These are phyloP conservation scores for Chelon labrosus DNA, from an alignment of 2,797 vertebrate genomes.

Conservation along the genomic window DNA sequence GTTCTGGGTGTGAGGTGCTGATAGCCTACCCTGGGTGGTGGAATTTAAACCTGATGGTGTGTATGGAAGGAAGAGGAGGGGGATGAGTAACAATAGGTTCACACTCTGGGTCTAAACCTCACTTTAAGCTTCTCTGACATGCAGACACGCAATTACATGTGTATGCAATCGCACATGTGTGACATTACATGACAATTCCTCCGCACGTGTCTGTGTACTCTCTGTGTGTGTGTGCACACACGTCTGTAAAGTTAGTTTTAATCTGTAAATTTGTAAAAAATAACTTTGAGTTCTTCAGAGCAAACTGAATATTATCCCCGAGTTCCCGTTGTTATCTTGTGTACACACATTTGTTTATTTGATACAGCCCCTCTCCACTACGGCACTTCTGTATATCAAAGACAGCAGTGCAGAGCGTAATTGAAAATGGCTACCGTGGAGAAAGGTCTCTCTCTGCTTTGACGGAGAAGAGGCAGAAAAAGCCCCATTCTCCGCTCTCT, in stretches of 20 bases:
- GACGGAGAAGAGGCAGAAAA: constrained; percentile 77
- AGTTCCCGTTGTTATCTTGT: constrained; percentile 82
- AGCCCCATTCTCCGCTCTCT: constrained; percentile 79
- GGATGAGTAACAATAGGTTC: constrained; percentile 37
- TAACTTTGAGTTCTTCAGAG: constrained; percentile 75
- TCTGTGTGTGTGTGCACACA: not conserved
- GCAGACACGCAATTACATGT: constrained; percentile 19
- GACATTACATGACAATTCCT: constrained; percentile 13
- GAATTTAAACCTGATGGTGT: constrained; percentile 34
- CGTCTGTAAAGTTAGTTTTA: constrained; percentile 60
- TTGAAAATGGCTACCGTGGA: constrained; percentile 84
- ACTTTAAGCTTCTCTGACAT: constrained; percentile 46
- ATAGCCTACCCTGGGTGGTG: constrained; percentile 49
- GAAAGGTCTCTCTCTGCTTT: constrained; percentile 82
- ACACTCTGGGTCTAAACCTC: constrained; percentile 32
- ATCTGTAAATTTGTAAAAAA: constrained; percentile 70
- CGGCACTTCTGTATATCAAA: constrained; percentile 83
- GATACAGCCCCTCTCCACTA: constrained; percentile 79
- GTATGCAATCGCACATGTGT: constrained; percentile 20
- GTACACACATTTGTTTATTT: constrained; percentile 85
- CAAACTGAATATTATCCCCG: constrained; percentile 77
- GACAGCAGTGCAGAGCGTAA: constrained; percentile 76
- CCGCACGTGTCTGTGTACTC: constrained; percentile 14
- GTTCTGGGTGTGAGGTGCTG: constrained; percentile 44
- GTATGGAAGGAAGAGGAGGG: constrained; percentile 39